These are phyloP conservation scores for Chaitophorus viminalis DNA, from an alignment of 2,888 invertebrate species.

Conservation along the genomic window DNA sequence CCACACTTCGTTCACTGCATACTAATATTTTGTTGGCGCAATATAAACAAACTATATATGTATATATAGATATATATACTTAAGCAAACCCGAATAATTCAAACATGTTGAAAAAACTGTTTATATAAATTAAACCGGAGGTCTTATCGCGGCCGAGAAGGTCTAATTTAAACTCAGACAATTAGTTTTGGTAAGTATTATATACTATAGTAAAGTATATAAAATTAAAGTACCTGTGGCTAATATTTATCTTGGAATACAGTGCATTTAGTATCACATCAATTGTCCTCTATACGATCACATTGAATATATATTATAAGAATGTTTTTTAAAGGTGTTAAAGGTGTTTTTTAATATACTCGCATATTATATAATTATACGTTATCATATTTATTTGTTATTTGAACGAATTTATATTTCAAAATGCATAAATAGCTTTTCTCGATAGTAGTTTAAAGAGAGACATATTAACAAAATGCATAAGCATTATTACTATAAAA, in stretches of 20 bases:
- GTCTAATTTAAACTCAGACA: background rate
- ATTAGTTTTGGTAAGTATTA: background rate
- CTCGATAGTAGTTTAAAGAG: too few species aligned
- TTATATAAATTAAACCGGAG: background rate
- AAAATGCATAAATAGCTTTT: too few species aligned
- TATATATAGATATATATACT: too few species aligned
- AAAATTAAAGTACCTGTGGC: too few species aligned
- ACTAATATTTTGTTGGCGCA: background rate
- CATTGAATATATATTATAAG: too few species aligned
- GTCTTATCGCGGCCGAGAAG: background rate
- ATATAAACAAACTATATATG: slow-evolving; percentile 21
- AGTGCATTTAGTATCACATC: background rate
- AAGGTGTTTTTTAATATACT: too few species aligned
- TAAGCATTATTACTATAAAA: too few species aligned
- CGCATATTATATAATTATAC: too few species aligned
- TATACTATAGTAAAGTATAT: background rate
- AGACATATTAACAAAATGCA: too few species aligned
- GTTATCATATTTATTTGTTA: too few species aligned
- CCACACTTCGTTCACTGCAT: background rate
- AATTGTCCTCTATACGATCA: background rate
- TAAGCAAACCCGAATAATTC: background rate
- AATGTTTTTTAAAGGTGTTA: too few species aligned
- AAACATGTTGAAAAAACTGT: background rate
- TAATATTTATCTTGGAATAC: background rate
- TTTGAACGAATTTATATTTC: too few species aligned